phyloP scores from a whole-genome alignment of 53 echinoderm and acorn worm genomes.

The Hippasteria phrygiana region DNA sequence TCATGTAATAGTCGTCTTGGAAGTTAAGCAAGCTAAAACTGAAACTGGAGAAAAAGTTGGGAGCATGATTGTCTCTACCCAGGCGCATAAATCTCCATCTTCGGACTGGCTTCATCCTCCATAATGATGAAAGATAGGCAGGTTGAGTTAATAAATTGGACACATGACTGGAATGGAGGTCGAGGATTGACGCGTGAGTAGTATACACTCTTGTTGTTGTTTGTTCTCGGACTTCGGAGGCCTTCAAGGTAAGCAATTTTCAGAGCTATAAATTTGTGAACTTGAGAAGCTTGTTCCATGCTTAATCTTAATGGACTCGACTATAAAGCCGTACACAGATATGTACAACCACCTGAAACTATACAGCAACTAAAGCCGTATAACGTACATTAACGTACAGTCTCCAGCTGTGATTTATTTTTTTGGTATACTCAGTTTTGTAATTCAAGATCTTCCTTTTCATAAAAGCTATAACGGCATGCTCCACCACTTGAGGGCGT shows the following conservation, averaged over 20 bases:
- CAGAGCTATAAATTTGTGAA: neutral
- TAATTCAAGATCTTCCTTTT: neutral
- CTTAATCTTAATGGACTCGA: too few relatives aligned
- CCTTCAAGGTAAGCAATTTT: neutral
- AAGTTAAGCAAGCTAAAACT: neutral
- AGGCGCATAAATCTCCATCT: constrained; percentile 56
- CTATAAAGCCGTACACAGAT: too few relatives aligned
- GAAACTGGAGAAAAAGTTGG: constrained; percentile 32
- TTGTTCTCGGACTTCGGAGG: neutral
- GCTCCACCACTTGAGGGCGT: neutral
- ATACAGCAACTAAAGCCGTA: too few relatives aligned
- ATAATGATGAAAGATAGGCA: constrained; percentile 53
- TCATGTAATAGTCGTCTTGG: constrained; percentile 13
- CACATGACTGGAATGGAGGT: constrained; percentile 45
- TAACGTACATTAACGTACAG: too few relatives aligned
- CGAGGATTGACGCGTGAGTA: constrained; percentile 3
- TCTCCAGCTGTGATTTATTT: too few relatives aligned
- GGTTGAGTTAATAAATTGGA: constrained; percentile 52
- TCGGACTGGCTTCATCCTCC: constrained; percentile 32
- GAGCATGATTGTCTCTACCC: constrained; percentile 48
- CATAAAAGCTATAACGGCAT: neutral
- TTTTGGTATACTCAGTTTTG: too few relatives aligned
- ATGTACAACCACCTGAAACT: too few relatives aligned
- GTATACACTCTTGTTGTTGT: constrained; percentile 34
- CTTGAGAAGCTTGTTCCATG: too few relatives aligned